Base-by-base conservation (phyloP, 2,797 vertebrate species). In the Mycteria americana region DNA sequence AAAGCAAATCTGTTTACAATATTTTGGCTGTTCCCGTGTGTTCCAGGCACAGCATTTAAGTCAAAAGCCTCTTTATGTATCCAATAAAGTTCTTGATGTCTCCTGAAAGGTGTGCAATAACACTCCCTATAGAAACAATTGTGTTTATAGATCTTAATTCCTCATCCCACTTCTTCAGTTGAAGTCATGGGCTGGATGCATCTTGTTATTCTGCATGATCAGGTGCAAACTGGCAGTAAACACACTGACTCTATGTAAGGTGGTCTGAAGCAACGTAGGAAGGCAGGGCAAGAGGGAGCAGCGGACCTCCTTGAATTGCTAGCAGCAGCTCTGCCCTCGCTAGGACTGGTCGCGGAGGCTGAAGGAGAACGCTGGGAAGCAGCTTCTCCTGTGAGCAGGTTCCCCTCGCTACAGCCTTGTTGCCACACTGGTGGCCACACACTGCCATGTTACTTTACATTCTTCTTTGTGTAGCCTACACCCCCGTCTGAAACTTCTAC, bases 1-100 rank as follows among this genome's bases (percentile, higher is more conserved):
- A 84, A 83, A 68, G 56, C n/a, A 85, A 79, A 74, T 85, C 57
- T 83, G 33, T 76, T 89, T 85, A 92, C 33, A 79, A 17, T 87
- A 91, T 83, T 88, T 78, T 75, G 75, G 53, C 60, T 79, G n/a
- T 59, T 81, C 18, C n/a, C 2, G 1, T 39, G 33, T 73, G 25
- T 76, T 72, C 23, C 31, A 91, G 59, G 45, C 74, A 82, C 11
- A 85, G 35, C 19, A 65, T 62, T 74, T 64, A 78, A 48, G 35
- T 76, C 50, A 86, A 92, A 73, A 53, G 19, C 23, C 6, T 65
- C 39, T 82, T 76, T 63, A 48, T 56, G 35, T 72, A 37, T 27
- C 45, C 41, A 75, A 7, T 60, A 37, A 76, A 87, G 39, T 59
- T 85, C 23, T 31, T 76, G 18, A 33, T 67, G 37, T 76, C 65